Base-by-base conservation (phyloP, 64 coral and sea anemone species). In the Actinia tenebrosa region DNA sequence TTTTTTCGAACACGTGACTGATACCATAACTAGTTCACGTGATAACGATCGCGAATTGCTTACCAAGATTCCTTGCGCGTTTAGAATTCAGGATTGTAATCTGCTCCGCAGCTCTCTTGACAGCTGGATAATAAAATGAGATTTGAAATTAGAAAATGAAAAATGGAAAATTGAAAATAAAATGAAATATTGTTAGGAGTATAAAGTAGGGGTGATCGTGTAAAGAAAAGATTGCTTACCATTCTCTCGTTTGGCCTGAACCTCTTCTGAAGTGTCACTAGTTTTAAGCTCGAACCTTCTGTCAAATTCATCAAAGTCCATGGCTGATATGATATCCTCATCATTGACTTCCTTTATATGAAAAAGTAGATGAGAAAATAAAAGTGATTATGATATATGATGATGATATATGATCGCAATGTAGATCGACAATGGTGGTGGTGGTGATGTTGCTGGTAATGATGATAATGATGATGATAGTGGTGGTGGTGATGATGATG, bases 41-140 rank as follows among this genome's bases (percentile, higher is more conserved):
- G 63, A 66, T 66, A 23, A 66, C 18, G n/a, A n/a, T n/a, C n/a
- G n/a, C n/a, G 6, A 83, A 75, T 20, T 84, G 5, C 95, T 86
- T 93, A 99, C 97, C 97, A 25, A 99, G 89, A 69, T 99, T 99
- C 50, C 97, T 95, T 44, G 97, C 97, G 20, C 97, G 85, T 10
- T 99, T 99, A 5, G 93, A 75, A 20, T 99, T 93, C 30, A 99
- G 92, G 7, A 99, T 85, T 11, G 91, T 92, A 47, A 99, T 99
- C 77, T 95, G 90, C 37, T 99, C 97, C 8, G 97, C 97, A 4
- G 91, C 90, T 91, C 86, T 87, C 50, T 95, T 95, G 50, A 93
- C 71, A 2, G 97, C 97, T 99, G 80, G 47, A 60, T 42, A 44
- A 55, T 27, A 42, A 85, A 7, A 86, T 37, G 5, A 86, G 3